Conservation (phyloP, 2,113 vertebrate species). For the human (Homo sapiens) region GRCh38 chr3:106169001-106169500, state of each 20-base stretch:
- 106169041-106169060: background rate
- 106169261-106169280: background rate
- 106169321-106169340: constrained; percentile 37
- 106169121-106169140: background rate
- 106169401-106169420: constrained; percentile 51
- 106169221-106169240: constrained; percentile 6
- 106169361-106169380: constrained; percentile 15
- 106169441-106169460: constrained; percentile 52
- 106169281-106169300: constrained; percentile 24
- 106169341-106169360: constrained; percentile 43
- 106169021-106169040: background rate
- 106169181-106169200: constrained; percentile 31
- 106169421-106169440: constrained; percentile 45
- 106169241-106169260: background rate
- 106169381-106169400: constrained; percentile 51
- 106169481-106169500: constrained; percentile 57
- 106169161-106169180: background rate
- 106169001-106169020: background rate
- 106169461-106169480: constrained; percentile 25
- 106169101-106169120: too few relatives aligned
- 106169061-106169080: background rate
- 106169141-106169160: background rate
- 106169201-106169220: background rate
- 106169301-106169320: constrained; percentile 46
- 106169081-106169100: background rate